Evolutionary conservation across 2,888 invertebrate genomes (phyloP).

Genomic region (Lasioglossum pauxillum): DNA sequence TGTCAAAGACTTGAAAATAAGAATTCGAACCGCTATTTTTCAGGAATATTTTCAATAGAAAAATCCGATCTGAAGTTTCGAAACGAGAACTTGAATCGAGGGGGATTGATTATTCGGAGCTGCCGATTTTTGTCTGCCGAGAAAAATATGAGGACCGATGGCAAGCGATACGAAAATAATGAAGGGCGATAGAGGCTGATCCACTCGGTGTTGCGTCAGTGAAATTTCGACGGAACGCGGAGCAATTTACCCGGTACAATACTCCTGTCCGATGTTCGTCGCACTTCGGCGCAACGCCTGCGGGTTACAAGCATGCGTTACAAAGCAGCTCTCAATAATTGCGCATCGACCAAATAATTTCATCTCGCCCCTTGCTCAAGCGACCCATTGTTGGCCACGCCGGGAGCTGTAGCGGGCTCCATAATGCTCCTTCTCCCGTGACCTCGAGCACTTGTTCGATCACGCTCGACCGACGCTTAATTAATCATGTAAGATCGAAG

Average conservation of each 20-base stretch:
- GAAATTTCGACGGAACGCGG: conserved; percentile 43
- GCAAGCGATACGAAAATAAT: neutral
- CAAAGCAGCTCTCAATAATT: conserved; percentile 72
- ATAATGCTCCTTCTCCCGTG: conserved; percentile 42
- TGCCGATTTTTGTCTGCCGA: neutral
- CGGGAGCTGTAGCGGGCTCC: conserved; percentile 43
- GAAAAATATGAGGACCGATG: neutral
- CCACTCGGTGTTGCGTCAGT: conserved; percentile 1
- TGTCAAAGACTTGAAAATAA: neutral
- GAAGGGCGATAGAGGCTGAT: neutral
- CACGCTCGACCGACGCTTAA: conserved; percentile 63
- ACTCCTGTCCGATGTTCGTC: conserved; percentile 49
- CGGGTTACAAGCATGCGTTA: conserved; percentile 67
- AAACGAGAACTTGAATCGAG: neutral
- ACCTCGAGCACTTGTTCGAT: conserved; percentile 61
- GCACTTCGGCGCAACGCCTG: conserved; percentile 54
- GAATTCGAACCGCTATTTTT: no score
- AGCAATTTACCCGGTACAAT: conserved; percentile 65
- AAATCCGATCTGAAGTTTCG: neutral
- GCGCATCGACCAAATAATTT: conserved; percentile 73
- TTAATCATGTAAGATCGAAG: conserved; percentile 68
- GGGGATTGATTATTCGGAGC: neutral
- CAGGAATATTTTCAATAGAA: neutral
- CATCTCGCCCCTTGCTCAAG: conserved; percentile 56
- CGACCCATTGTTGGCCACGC: conserved; percentile 57